Evolutionary conservation across 2,888 invertebrate genomes (phyloP).

Genomic region (Ctenicera cuprea): DNA sequence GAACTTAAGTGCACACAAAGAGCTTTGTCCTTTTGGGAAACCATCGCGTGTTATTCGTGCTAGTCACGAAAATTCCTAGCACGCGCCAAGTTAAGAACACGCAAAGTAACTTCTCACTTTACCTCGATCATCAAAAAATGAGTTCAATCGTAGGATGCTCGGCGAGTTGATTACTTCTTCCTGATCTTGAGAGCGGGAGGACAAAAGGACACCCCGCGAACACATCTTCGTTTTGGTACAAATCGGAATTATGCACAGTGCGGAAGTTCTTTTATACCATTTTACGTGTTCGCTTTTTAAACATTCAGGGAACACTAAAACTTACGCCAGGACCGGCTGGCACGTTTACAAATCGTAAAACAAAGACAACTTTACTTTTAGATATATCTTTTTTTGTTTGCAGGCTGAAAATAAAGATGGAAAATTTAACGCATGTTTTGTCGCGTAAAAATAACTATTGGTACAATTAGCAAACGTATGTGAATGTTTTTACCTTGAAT

Average conservation of each 20-base stretch:
- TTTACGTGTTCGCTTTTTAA: constrained; percentile 45
- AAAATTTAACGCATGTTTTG: background rate
- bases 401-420: constrained; percentile 7
- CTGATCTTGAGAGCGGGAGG: constrained; percentile 60
- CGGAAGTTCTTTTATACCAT: background rate
- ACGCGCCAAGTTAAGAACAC: background rate
- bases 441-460: constrained; percentile 13
- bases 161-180: constrained; percentile 62
- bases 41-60: background rate
- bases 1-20: background rate
- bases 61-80: constrained; percentile 12
- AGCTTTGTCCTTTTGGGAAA: background rate
- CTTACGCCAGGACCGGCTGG: constrained; percentile 49
- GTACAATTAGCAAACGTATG: constrained; percentile 11
- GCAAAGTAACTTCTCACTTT: constrained; percentile 10
- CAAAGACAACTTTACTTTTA: constrained; percentile 30
- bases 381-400: background rate
- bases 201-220: constrained; percentile 66
- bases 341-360: constrained; percentile 47
- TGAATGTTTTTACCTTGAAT: background rate
- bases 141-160: constrained; percentile 65
- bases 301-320: constrained; percentile 37
- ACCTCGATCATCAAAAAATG: constrained; percentile 66
- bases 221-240: constrained; percentile 63
- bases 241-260: constrained; percentile 1